phyloP scores from a whole-genome alignment of 1,140 invertebrate genomes.

The Phortica variegata region DNA sequence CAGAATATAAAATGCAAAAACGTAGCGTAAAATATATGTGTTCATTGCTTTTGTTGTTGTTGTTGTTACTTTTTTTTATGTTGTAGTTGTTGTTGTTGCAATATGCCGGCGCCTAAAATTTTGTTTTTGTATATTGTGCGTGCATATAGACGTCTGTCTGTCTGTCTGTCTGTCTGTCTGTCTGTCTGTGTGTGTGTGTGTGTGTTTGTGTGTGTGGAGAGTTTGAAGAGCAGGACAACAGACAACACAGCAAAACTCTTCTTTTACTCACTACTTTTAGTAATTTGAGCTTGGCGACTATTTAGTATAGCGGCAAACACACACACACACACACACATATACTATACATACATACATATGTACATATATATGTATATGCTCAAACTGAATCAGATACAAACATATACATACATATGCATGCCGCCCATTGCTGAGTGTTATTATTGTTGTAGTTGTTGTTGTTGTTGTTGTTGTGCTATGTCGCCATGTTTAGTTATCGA shows the following conservation, averaged over 20 bases:
- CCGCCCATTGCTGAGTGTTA: no score
- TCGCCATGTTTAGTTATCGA: no score
- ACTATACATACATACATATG: constrained; percentile 9
- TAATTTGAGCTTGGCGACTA: neutral
- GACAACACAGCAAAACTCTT: constrained; percentile 26
- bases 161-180: constrained; percentile 5
- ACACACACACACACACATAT: constrained; percentile 36
- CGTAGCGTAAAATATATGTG: no score
- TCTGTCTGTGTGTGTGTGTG: constrained; percentile 7
- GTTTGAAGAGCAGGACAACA: constrained; percentile 21
- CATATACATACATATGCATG: no score
- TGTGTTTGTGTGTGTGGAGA: constrained; percentile 18
- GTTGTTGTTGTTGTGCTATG: constrained; percentile 39
- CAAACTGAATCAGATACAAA: no score
- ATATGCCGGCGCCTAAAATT: no score
- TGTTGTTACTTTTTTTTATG: no score
- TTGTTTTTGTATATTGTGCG: constrained; percentile 35
- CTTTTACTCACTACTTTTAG: constrained; percentile 29
- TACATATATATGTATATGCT: no score
- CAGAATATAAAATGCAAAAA: no score
- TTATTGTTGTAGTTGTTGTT: constrained; percentile 39
- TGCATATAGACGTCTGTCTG: neutral
- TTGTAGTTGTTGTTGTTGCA: no score
- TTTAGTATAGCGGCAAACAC: constrained; percentile 2
- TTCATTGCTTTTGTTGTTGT: no score